phyloP scores from a whole-genome alignment of 2,797 vertebrate species.

The Galago senegalensis region DNA sequence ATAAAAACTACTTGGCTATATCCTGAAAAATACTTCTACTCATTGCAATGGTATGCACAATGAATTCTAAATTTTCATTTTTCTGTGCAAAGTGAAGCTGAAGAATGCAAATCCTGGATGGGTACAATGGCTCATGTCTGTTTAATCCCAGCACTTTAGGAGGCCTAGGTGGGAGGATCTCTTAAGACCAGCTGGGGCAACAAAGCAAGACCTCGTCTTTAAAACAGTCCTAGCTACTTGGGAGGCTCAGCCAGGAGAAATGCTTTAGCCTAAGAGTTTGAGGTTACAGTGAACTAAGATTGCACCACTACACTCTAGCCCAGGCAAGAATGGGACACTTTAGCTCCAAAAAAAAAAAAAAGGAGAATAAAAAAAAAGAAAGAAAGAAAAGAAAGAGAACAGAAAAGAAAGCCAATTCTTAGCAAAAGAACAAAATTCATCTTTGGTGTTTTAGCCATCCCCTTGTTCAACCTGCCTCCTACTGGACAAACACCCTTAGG shows the following conservation, averaged over 20 bases:
- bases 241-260: background rate
- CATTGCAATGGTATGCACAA: background rate
- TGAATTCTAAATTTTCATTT: constrained; percentile 52
- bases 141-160: background rate
- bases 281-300: background rate
- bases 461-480: background rate
- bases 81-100: constrained; percentile 43
- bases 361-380: no score
- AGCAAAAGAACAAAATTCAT: constrained; percentile 37
- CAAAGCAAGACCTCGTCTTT: background rate
- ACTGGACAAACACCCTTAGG: background rate
- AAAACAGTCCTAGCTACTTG: background rate
- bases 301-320: background rate
- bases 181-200: background rate
- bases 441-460: background rate
- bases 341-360: background rate
- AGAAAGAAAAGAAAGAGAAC: no score
- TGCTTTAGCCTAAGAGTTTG: background rate
- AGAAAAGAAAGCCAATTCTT: background rate
- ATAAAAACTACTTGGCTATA: background rate
- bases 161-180: background rate
- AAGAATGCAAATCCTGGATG: background rate
- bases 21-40: background rate
- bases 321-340: background rate
- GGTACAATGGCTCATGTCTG: background rate